Evolutionary conservation across 2,113 vertebrate genomes (phyloP), one percentile per base, ranked within the genome.

Genomic region (Hippopotamus amphibius): DNA sequence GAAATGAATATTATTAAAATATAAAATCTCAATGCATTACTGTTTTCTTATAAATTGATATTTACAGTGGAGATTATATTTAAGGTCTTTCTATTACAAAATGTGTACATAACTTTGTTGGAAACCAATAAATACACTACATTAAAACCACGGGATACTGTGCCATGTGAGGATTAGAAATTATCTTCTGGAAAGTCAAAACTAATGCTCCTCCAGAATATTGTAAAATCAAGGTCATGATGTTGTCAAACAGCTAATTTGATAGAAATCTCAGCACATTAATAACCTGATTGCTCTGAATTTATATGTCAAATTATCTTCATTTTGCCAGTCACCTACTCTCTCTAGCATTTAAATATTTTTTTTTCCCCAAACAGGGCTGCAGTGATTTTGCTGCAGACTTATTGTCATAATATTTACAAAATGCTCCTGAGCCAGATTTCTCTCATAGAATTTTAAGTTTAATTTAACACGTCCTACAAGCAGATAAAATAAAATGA

Each of bases 401-500:
- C 11, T 94, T 86, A 50, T 61, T 97, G 68, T 97, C 96, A 97
- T 91, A 98, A 97, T 90, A 97, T 87, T 98, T 98, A 74, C 63
- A 97, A 98, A 97, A 96, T 95, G 96, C 96, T 95, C 84, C 66
- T 93, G 5, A 97, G 79, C 50, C 94, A 97, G 86, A 90, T 82
- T 98, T 98, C 74, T 95, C 82, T 97, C 87, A 76, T 48, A 65
- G 48, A 98, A 97, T 98, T 98, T 98, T 76, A 98, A 98, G 98
- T 90, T 98, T 98, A 98, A 98, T 98, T 98, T 98, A 98, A 97
- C 79, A 97, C 8, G 43, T 97, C 7, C 74, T 96, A 76, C 46
- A 96, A 97, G 96, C 19, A 97, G 84, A 88, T 14, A 95, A 96
- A 97, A 92, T 82, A 91, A 90, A 96, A 97, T 26, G 89, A 90